Conservation (phyloP, 2,888 invertebrate genomes). For the Syritta pipiens region DNA sequence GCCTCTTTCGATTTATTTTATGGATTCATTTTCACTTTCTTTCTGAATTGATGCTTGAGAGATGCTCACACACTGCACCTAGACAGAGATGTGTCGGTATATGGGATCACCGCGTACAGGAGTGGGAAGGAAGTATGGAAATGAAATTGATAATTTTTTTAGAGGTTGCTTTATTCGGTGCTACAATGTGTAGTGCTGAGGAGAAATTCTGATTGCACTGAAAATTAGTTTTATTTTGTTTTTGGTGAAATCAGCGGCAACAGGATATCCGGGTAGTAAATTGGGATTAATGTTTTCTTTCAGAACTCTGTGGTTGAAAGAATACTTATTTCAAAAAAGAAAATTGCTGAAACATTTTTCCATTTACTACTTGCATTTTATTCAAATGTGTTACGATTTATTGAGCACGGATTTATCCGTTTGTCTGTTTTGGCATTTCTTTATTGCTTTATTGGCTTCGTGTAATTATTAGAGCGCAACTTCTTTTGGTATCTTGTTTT, state of each 20-base stretch:
- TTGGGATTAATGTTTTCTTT: not conserved
- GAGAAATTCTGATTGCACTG: slow-evolving; percentile 30
- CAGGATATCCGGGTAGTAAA: not conserved
- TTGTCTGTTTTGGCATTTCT: slow-evolving; percentile 16
- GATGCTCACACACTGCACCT: slow-evolving; percentile 5
- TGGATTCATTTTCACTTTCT: slow-evolving; percentile 64
- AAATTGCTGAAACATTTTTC: too few relatives aligned
- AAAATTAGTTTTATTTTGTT: slow-evolving; percentile 2
- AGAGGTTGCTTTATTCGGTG: slow-evolving; percentile 15
- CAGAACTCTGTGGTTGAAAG: too few relatives aligned
- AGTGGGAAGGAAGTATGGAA: slow-evolving; percentile 24
- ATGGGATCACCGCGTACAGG: not conserved
- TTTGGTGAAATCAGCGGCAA: slow-evolving; percentile 45
- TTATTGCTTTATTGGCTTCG: slow-evolving; percentile 18
- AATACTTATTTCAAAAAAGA: slow-evolving; percentile 14
- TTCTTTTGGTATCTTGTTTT: slow-evolving; percentile 23
- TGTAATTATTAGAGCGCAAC: slow-evolving; percentile 49
- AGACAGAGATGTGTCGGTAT: not conserved
- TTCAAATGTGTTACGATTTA: slow-evolving; percentile 52
- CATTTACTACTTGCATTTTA: too few relatives aligned
- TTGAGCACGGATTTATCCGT: slow-evolving; percentile 38
- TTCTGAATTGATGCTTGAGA: slow-evolving; percentile 24
- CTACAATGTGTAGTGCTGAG: slow-evolving; percentile 6
- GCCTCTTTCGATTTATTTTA: slow-evolving; percentile 53
- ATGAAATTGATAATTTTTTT: slow-evolving; percentile 39